Percentiles rank a stretch among this genome's conserved stretches.
phyloP scores from a whole-genome alignment of 2,113 vertebrate species.

The Ornithorhynchus anatinus region DNA sequence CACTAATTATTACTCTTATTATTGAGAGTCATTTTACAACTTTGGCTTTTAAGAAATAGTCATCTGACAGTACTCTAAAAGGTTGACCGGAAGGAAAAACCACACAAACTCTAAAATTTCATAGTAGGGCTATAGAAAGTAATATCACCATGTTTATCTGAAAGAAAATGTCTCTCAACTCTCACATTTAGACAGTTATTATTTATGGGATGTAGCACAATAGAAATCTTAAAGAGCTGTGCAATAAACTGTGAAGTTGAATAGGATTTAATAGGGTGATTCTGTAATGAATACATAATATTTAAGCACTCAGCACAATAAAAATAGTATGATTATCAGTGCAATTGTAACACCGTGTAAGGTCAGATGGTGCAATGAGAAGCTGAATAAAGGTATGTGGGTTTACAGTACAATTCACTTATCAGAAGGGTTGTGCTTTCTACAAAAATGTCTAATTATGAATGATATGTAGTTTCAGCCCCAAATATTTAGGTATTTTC shows the following conservation, averaged over 20 bases:
- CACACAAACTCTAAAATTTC: neutral
- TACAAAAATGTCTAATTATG: neutral
- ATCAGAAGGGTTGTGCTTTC: neutral
- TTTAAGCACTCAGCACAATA: constrained; percentile 17
- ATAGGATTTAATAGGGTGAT: constrained; percentile 31
- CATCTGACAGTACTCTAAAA: too few relatives aligned
- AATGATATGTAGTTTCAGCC: neutral
- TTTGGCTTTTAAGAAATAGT: too few relatives aligned
- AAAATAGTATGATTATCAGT: constrained; percentile 13
- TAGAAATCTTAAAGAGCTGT: constrained; percentile 27
- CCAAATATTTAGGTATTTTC: neutral
- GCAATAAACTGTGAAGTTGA: constrained; percentile 23
- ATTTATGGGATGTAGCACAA: constrained; percentile 35
- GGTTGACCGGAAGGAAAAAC: neutral
- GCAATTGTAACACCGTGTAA: constrained; percentile 11
- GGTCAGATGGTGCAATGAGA: constrained; percentile 18
- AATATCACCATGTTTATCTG: neutral
- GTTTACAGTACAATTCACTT: constrained; percentile 21
- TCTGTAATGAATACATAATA: constrained; percentile 43
- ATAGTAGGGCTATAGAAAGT: neutral
- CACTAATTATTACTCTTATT: too few relatives aligned
- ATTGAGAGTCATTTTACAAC: too few relatives aligned
- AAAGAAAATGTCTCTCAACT: constrained; percentile 39
- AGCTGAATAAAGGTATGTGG: constrained; percentile 32
- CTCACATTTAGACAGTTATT: constrained; percentile 50